Evolutionary conservation across 2,888 invertebrate species (phyloP).

Genomic region (Mylabris sibirica): DNA sequence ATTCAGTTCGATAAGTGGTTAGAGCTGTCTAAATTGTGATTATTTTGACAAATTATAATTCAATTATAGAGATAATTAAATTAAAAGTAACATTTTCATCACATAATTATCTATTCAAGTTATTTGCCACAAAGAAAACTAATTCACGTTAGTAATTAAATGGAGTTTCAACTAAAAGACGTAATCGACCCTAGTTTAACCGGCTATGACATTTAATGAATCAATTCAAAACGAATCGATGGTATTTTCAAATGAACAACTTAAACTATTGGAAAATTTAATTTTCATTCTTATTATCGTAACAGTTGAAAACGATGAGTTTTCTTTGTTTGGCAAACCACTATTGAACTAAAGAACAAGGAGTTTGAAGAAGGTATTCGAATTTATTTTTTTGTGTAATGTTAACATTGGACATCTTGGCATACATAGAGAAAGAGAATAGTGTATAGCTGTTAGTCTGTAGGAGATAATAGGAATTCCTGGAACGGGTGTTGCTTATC

Average conservation of each 20-base stretch:
- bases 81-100: background rate
- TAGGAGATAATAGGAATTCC: slow-evolving; percentile 36
- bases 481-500: slow-evolving; percentile 36
- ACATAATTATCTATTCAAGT: slow-evolving; percentile 12
- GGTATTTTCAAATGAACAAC: slow-evolving; percentile 25
- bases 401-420: slow-evolving; percentile 35
- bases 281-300: background rate
- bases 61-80: background rate
- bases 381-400: slow-evolving; percentile 34
- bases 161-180: slow-evolving; percentile 26
- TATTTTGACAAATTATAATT: background rate
- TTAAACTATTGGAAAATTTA: slow-evolving; percentile 25
- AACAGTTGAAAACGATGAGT: background rate
- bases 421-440: slow-evolving; percentile 23
- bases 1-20: background rate
- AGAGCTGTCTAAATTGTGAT: background rate
- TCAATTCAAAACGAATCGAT: slow-evolving; percentile 30
- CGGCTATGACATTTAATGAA: slow-evolving; percentile 36
- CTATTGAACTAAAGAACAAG: background rate
- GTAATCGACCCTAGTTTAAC: slow-evolving; percentile 29
- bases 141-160: slow-evolving; percentile 31
- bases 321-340: background rate
- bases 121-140: slow-evolving; percentile 11
- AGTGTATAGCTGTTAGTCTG: slow-evolving; percentile 31
- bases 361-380: slow-evolving; percentile 23